Conservation (phyloP, 2,797 vertebrate genomes). For the Mus minutoides region DNA sequence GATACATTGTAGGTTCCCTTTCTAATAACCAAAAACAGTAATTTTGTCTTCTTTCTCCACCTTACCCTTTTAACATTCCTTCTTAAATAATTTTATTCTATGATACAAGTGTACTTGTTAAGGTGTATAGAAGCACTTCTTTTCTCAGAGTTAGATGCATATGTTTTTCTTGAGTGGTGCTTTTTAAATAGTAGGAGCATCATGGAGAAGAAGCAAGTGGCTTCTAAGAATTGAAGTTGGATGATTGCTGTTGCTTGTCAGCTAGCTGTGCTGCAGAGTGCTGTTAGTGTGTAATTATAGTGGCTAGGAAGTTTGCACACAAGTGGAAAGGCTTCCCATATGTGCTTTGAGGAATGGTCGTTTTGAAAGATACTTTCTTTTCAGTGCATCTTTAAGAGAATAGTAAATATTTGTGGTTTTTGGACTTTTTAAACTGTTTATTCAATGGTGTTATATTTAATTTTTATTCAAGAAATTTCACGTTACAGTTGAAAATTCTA, state of each 20-base stretch:
- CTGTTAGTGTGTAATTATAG: conserved; percentile 34
- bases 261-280: conserved; percentile 53
- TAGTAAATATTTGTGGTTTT: conserved; percentile 2
- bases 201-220: conserved; percentile 63
- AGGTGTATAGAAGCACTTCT: conserved; percentile 30
- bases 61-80: not conserved
- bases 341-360: conserved; percentile 32
- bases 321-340: not conserved
- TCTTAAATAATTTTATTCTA: conserved; percentile 37
- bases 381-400: conserved; percentile 33
- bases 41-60: conserved; percentile 52
- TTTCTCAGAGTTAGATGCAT: not conserved
- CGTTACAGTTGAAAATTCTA: conserved; percentile 60
- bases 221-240: not conserved
- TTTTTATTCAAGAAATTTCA: conserved; percentile 64
- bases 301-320: conserved; percentile 17
- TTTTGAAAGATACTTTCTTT: conserved; percentile 43
- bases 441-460: conserved; percentile 46
- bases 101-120: conserved; percentile 29
- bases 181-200: conserved; percentile 58
- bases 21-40: conserved; percentile 59
- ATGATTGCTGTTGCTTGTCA: conserved; percentile 55
- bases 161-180: conserved; percentile 64
- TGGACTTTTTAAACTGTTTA: not conserved
- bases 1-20: conserved; percentile 51